A percentile compares a stretch with the other conserved stretches of the same genome.
phyloP scores from a whole-genome alignment of 2,797 vertebrate genomes.

The Chloroceryle inda region DNA sequence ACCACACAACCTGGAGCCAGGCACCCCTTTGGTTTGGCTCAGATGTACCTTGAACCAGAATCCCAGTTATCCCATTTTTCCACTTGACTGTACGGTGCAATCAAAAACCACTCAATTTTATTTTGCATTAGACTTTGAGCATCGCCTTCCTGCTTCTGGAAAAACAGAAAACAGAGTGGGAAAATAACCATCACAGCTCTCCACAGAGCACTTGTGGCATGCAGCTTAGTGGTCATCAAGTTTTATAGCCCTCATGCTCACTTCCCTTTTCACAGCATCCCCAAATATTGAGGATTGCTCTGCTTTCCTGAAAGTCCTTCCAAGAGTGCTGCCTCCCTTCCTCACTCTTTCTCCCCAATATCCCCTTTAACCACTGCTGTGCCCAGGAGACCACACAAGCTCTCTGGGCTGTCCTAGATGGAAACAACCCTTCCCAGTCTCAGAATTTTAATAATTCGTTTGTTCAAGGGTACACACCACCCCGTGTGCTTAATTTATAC shows the following conservation, averaged over 20 bases:
- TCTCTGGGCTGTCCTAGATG: neutral
- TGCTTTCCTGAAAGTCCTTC: neutral
- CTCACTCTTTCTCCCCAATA: neutral
- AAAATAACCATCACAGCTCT: constrained; percentile 32
- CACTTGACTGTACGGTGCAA: neutral
- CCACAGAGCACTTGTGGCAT: constrained; percentile 34
- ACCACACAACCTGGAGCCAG: neutral
- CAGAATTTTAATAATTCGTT: neutral
- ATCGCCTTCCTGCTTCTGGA: neutral
- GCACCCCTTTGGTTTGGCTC: neutral
- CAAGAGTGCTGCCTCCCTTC: neutral
- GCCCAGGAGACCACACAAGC: neutral
- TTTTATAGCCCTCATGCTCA: neutral
- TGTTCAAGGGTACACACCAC: neutral
- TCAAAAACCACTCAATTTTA: neutral
- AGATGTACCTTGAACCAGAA: neutral
- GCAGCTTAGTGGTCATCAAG: neutral
- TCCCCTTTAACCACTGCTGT: neutral
- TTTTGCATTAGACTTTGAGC: constrained; percentile 27
- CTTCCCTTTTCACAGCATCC: neutral
- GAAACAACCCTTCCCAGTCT: neutral
- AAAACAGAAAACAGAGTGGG: neutral
- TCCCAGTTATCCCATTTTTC: neutral
- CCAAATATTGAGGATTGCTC: neutral
- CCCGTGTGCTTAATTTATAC: neutral